A percentile compares a stretch with the other conserved stretches of the same genome.
phyloP scores from a whole-genome alignment of 92 coral and sea anemone species.

The Scolanthus callimorphus region DNA sequence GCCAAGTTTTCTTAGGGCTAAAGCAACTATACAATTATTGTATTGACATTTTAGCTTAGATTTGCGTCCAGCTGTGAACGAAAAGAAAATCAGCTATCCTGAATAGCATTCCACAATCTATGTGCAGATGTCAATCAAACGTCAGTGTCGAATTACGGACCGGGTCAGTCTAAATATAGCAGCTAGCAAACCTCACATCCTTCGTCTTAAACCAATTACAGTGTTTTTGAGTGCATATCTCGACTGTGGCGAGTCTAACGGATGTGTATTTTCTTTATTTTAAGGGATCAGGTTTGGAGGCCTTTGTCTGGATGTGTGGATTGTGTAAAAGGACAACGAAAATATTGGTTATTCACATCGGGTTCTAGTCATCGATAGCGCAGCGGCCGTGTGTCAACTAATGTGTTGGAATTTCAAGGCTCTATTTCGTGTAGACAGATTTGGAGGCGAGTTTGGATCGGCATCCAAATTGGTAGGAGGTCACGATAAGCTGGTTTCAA shows the following conservation, averaged over 20 bases:
- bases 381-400: neutral
- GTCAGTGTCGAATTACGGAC: slow-evolving; percentile 45
- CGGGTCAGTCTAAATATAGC: slow-evolving; percentile 41
- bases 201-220: too few relatives aligned
- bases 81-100: slow-evolving; percentile 11
- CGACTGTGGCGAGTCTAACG: slow-evolving; percentile 1
- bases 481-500: slow-evolving; percentile 24
- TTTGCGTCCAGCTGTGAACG: slow-evolving; percentile 25
- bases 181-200: too few relatives aligned
- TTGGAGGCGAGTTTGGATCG: slow-evolving; percentile 48
- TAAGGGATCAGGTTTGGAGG: slow-evolving; percentile 56
- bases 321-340: too few relatives aligned
- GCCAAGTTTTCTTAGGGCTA: neutral
- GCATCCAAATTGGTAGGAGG: slow-evolving; percentile 28
- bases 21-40: slow-evolving; percentile 3
- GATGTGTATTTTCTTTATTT: slow-evolving; percentile 41
- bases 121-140: slow-evolving; percentile 60
- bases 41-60: slow-evolving; percentile 4
- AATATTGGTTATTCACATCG: too few relatives aligned
- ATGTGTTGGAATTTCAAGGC: slow-evolving; percentile 68
- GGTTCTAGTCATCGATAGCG: slow-evolving; percentile 4
- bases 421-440: slow-evolving; percentile 37
- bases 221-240: slow-evolving; percentile 12
- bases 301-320: too few relatives aligned
- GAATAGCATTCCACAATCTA: slow-evolving; percentile 29